phyloP scores from a whole-genome alignment of 2,113 vertebrate species.

The Conger conger region DNA sequence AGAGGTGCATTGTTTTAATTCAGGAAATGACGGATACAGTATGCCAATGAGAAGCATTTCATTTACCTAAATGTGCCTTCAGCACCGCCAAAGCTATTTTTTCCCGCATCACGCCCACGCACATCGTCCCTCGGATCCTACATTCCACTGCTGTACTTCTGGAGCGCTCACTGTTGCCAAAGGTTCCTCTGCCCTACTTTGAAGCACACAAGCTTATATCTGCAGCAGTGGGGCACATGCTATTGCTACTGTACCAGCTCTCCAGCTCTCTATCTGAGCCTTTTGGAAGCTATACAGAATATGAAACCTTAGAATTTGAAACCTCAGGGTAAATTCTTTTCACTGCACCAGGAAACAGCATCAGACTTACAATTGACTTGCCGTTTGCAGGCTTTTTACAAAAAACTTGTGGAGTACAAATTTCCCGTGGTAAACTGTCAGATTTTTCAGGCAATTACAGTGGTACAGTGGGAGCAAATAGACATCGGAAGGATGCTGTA shows the following conservation, averaged over 20 bases:
- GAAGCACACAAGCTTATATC: neutral
- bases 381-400: neutral
- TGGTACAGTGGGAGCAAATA: neutral
- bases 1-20: neutral
- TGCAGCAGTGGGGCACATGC: neutral
- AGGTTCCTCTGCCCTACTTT: slow-evolving; percentile 25
- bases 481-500: neutral
- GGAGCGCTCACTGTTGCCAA: neutral
- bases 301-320: no score
- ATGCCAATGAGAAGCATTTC: neutral
- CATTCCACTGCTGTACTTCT: neutral
- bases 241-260: neutral
- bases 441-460: neutral
- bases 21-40: neutral
- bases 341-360: neutral
- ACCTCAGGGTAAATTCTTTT: slow-evolving; percentile 8
- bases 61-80: slow-evolving; percentile 5
- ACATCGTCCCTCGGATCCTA: neutral
- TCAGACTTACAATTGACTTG: neutral
- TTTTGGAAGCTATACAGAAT: slow-evolving; percentile 16
- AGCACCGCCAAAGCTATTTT: neutral
- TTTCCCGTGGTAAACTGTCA: neutral
- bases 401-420: neutral
- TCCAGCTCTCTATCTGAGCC: slow-evolving; percentile 1
- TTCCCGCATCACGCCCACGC: neutral